These are phyloP conservation scores for Drosophila ambigua DNA, from an alignment of 1,140 invertebrate species.

Conservation along the genomic window DNA sequence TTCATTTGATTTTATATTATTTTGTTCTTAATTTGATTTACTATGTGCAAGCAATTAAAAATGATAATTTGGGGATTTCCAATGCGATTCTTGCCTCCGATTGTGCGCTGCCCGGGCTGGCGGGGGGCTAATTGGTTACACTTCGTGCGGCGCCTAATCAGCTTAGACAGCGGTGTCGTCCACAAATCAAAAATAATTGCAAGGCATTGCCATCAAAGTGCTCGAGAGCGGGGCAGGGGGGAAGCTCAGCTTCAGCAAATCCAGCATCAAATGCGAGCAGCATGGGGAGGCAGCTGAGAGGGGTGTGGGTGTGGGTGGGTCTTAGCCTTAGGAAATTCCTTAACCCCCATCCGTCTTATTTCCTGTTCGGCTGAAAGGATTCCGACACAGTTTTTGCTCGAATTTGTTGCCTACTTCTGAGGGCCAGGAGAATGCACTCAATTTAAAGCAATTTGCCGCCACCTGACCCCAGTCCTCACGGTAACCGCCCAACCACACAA, in stretches of 20 bases:
- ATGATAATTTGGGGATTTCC: no score
- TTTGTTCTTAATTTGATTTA: no score
- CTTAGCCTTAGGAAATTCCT: conserved; percentile 5
- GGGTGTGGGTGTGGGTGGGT: neutral
- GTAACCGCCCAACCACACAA: conserved; percentile 1
- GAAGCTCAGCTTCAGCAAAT: conserved; percentile 6
- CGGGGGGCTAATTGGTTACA: conserved; percentile 33
- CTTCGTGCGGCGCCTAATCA: conserved; percentile 47
- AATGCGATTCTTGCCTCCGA: neutral
- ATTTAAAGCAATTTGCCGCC: conserved; percentile 43
- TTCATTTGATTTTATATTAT: no score
- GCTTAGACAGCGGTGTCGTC: conserved; percentile 37
- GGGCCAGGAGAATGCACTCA: conserved; percentile 47
- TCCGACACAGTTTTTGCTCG: neutral
- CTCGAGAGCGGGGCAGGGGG: neutral
- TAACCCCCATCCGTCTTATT: conserved; percentile 7
- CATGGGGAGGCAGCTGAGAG: neutral
- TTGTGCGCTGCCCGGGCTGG: neutral
- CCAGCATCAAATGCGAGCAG: conserved; percentile 10
- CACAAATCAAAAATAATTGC: conserved; percentile 74
- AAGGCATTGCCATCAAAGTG: conserved; percentile 34
- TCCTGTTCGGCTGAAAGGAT: conserved; percentile 9
- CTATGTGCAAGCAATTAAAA: no score
- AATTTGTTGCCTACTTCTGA: conserved; percentile 29
- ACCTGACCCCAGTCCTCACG: conserved; percentile 27